A percentile compares a stretch with the other conserved stretches of the same genome.
Conservation (phyloP, 2,888 invertebrate genomes). For the Philaethria dido region DNA sequence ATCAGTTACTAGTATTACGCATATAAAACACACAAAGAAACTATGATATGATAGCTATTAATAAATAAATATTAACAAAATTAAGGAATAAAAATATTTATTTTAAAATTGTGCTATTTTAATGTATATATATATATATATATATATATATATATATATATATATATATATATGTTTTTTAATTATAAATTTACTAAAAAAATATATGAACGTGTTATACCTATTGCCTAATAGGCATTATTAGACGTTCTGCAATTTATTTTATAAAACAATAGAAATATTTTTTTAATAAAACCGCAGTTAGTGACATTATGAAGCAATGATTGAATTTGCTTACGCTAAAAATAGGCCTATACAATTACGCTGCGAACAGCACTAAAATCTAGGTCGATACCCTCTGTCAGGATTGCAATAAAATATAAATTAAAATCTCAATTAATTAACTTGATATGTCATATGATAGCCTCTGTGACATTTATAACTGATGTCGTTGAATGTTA, state of each 20-base stretch:
- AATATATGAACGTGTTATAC: no score
- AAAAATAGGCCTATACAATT: constrained; percentile 12
- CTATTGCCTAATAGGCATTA: not conserved
- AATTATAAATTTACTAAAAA: no score
- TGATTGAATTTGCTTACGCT: not conserved
- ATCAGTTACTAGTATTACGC: no score
- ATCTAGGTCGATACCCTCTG: not conserved
- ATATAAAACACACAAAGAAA: no score
- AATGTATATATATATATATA: no score
- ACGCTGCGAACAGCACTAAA: not conserved
- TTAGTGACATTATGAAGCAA: not conserved
- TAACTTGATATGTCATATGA: constrained; percentile 10
- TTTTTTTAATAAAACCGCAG: not conserved
- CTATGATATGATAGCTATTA: no score
- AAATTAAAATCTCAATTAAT: not conserved
- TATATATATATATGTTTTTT: no score
- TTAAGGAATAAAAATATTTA: no score
- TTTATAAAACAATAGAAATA: not conserved
- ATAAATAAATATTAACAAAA: no score
- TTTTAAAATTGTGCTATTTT: no score
- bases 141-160: no score
- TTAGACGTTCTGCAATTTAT: not conserved
- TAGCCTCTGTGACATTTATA: constrained; percentile 1
- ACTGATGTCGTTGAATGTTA: not conserved
- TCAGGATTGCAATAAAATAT: not conserved